Evolutionary conservation across 2,113 vertebrate species (phyloP).

Genomic region (Etia nguti): DNA sequence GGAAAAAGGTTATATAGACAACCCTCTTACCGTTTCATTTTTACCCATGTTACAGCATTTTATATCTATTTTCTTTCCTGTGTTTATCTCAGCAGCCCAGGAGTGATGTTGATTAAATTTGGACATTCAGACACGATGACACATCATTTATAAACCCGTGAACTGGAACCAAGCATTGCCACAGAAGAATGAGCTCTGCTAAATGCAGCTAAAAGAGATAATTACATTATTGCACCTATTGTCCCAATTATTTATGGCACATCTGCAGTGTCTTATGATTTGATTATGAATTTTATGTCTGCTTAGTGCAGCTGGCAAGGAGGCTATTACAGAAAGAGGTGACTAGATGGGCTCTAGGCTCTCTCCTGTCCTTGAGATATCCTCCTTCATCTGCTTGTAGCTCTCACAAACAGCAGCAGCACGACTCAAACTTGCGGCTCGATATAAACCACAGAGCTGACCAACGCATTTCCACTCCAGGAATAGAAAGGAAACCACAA

Average conservation of each 20-base stretch:
- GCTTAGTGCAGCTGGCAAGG: background rate
- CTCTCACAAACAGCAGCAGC: slow-evolving; percentile 12
- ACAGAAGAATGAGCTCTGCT: background rate
- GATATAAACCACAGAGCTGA: slow-evolving; percentile 43
- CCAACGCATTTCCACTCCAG: slow-evolving; percentile 45
- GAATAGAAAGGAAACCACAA: slow-evolving; percentile 55
- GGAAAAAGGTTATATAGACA: background rate
- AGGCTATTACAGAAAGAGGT: background rate
- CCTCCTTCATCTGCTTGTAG: slow-evolving; percentile 5
- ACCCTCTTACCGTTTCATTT: background rate
- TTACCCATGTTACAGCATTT: background rate
- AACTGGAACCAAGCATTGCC: background rate
- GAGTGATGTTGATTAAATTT: background rate
- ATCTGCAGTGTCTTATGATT: background rate
- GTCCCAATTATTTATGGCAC: background rate
- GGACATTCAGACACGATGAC: background rate
- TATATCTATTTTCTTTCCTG: background rate
- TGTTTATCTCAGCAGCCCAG: background rate
- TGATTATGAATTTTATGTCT: background rate
- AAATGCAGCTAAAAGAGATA: background rate
- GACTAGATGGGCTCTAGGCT: background rate
- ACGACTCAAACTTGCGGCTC: slow-evolving; percentile 31
- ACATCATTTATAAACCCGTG: background rate
- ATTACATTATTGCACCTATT: background rate
- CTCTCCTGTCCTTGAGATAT: slow-evolving; percentile 17